A percentile compares a stretch with the other conserved stretches of the same genome.
Conservation (phyloP, 2,888 invertebrate genomes). For the Arge pagana region DNA sequence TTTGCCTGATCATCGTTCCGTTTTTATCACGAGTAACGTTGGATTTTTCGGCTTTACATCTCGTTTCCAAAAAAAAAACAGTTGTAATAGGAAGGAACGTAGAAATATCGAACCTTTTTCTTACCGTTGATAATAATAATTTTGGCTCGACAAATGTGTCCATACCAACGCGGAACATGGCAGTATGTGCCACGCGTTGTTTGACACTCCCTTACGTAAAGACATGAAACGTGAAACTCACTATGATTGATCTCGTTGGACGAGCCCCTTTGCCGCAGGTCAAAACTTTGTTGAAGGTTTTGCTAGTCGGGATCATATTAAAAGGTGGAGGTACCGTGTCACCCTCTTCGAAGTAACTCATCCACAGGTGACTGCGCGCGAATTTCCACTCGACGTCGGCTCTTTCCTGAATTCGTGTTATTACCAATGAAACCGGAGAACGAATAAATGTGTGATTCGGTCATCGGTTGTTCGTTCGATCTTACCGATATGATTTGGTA, state of each 20-base stretch:
- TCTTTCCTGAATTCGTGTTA: conserved; percentile 70
- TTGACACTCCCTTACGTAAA: no score
- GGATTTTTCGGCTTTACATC: no score
- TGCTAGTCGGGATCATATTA: conserved; percentile 88
- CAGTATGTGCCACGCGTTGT: no score
- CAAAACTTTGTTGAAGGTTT: conserved; percentile 65
- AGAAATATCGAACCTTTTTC: no score
- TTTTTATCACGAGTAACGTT: no score
- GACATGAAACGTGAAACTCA: conserved; percentile 48
- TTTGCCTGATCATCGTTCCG: no score
- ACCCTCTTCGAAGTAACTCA: conserved; percentile 93
- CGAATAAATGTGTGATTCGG: background rate
- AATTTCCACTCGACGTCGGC: conserved; percentile 98
- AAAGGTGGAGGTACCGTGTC: conserved; percentile 94
- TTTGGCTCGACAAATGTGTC: no score
- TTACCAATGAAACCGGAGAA: conserved; percentile 3
- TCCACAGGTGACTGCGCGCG: conserved; percentile 93
- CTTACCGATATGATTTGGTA: conserved; percentile 96
- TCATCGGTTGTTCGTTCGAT: conserved; percentile 32
- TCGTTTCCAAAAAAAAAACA: no score
- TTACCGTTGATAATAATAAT: no score
- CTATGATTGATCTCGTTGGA: conserved; percentile 67
- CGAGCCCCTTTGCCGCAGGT: conserved; percentile 59
- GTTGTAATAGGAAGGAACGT: no score
- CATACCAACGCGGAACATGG: no score